Conservation (phyloP, 2,888 invertebrate genomes). For the Eupeodes luniger region DNA sequence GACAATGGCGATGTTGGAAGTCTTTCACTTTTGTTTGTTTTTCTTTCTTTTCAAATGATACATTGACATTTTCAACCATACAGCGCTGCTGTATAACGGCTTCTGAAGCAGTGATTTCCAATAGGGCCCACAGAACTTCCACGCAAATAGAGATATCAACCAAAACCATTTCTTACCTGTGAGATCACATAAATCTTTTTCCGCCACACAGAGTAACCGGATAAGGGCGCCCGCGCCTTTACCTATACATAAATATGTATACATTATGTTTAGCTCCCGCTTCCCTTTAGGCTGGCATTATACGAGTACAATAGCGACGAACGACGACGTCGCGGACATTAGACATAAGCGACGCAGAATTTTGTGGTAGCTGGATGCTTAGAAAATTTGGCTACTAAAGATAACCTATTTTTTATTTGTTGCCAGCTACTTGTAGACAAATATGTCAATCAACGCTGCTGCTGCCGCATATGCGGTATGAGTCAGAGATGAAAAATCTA, state of each 20-base stretch:
- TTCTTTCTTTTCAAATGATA: constrained; percentile 41
- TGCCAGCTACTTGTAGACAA: constrained; percentile 65
- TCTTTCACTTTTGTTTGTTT: constrained; percentile 24
- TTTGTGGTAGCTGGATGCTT: constrained; percentile 56
- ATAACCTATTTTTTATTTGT: constrained; percentile 63
- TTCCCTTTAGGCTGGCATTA: background rate
- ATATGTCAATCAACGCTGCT: constrained; percentile 56
- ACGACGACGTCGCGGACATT: background rate
- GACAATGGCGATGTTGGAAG: background rate
- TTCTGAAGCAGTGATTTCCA: constrained; percentile 69
- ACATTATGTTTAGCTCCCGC: background rate
- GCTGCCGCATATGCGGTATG: constrained; percentile 7
- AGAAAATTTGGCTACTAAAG: constrained; percentile 68
- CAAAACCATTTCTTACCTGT: constrained; percentile 49
- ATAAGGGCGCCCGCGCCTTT: constrained; percentile 45
- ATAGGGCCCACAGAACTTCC: constrained; percentile 69
- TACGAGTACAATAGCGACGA: background rate
- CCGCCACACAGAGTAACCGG: constrained; percentile 33
- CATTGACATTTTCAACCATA: constrained; percentile 52
- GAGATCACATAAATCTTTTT: constrained; percentile 50
- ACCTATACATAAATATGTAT: too few relatives aligned
- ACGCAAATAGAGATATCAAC: constrained; percentile 58
- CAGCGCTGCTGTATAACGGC: constrained; percentile 56
- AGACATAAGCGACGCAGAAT: background rate
- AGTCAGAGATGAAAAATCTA: constrained; percentile 61